Evolutionary conservation across 2,888 invertebrate species (phyloP), one percentile per base, ranked within the genome.

Genomic region (Drosophila peninsularis): DNA sequence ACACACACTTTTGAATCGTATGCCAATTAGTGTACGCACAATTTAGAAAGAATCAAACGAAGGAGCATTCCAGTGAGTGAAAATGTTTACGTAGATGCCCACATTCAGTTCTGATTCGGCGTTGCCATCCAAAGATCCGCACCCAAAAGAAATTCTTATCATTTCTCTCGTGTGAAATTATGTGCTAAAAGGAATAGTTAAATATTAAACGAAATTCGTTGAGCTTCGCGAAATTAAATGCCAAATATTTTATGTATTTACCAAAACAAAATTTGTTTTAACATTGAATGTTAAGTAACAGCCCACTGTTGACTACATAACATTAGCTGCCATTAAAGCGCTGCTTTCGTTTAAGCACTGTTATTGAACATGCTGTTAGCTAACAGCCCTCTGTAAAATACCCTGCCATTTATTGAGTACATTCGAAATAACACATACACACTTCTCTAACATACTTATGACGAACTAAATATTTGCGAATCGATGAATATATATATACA

Each of bases 201-300:
- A 75, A 44, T 27, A 45, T 60, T 52, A 45, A 42, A 64, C 34
- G 19, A 62, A 72, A 88, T 75, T 75, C 69, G 77, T 87, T 84
- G 77, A 87, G 82, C 87, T 87, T 83, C 81, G 47, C 78, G 81
- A 86, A 89, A 87, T 86, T 76, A 74, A 62, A 84, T 87, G 80
- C 88, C 89, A 86, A 86, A 86, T 77, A 85, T 83, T 78, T 86
- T 70, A 78, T 75, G 63, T 67, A 84, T 78, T 86, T 85, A 86
- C 17, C 36, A 37, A 52, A 36, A 52, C 80, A 74, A 75, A 80
- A 69, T 73, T 80, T 64, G 50, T 72, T 70, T 45, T 68, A 66
- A 45, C 45, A 55, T 71, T 47, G 45, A 58, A 53, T 74, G 74
- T 74, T 74, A 65, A 44, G 27, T 57, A 63, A 63, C 57, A 75